phyloP scores from a whole-genome alignment of 2,113 vertebrate genomes.

The Silurus asotus region DNA sequence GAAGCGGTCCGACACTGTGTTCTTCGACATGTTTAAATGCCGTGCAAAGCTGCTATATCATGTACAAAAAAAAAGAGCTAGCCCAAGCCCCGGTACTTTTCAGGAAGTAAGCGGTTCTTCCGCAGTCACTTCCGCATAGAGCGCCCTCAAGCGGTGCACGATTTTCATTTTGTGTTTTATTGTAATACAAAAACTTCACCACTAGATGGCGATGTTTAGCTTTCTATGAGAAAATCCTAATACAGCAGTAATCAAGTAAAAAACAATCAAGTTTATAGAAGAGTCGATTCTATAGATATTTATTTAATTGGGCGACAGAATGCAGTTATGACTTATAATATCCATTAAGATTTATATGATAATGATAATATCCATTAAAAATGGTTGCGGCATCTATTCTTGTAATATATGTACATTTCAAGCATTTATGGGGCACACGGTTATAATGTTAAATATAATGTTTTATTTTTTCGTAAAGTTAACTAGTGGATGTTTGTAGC shows the following conservation, averaged over 20 bases:
- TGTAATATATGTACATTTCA: neutral
- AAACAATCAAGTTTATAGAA: neutral
- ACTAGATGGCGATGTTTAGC: neutral
- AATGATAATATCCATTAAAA: neutral
- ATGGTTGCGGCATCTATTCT: neutral
- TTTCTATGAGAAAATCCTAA: neutral
- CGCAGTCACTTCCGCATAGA: constrained; percentile 41
- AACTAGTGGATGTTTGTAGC: no score
- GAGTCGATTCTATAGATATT: neutral
- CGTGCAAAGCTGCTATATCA: neutral
- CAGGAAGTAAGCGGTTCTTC: constrained; percentile 40
- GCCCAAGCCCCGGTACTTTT: constrained; percentile 3
- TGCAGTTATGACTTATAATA: neutral
- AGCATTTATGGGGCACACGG: neutral
- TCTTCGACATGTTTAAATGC: constrained; percentile 79
- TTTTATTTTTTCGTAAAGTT: neutral
- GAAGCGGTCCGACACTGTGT: constrained; percentile 83
- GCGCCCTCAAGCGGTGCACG: constrained; percentile 12
- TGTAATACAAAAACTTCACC: neutral
- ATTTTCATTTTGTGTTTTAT: neutral
- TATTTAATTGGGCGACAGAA: neutral
- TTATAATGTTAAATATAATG: neutral
- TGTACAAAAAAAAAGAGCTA: neutral
- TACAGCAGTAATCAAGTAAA: neutral
- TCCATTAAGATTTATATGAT: neutral